Base-by-base conservation (phyloP, 2,797 vertebrate genomes). In the Lepus oiostolus region DNA sequence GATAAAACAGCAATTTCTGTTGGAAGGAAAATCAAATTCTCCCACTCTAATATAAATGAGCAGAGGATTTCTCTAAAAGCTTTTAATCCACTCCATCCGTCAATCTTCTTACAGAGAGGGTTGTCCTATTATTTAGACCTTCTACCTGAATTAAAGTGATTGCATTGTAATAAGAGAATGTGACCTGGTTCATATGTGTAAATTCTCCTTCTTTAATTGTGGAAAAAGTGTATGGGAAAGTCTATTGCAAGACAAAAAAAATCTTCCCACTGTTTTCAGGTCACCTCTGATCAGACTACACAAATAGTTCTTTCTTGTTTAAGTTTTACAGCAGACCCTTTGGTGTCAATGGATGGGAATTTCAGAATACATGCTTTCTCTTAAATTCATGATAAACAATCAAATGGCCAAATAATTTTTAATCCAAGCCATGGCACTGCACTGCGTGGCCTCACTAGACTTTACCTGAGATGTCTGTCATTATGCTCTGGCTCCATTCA, bases 11-110 rank as follows among this genome's bases (percentile, higher is more conserved):
- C 94, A 95, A 93, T 95, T 96, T 96, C 85, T 84, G 35, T 86
- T 93, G 94, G 91, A 92, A 93, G 95, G 85, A 96, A 97, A 96
- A 79, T 95, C 91, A 96, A 89, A 95, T 96, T 90, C 72, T 95
- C 67, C 32, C 58, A 58, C 75, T 97, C 50, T 90, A 58, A 96
- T 93, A 94, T 88, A 96, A 95, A 93, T 89, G 92, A 97, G 38
- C 22, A 16, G 85, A 94, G 96, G 95, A 95, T 96, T 96, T 96
- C 75, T 81, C 85, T 21, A 35, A 92, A 96, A 96, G 79, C 96
- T 96, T 96, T 96, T 97, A 97, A 96, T 97, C 95, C 85, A 97
- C 95, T 95, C 72, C 54, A 70, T 71, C 68, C 88, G 88, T 93
- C 95, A 95, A 85, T 95, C 92, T 96, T 96, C 72, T 92, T 91